Evolutionary conservation across 2,888 invertebrate species (phyloP).

Genomic region (Ethmia dodecea): DNA sequence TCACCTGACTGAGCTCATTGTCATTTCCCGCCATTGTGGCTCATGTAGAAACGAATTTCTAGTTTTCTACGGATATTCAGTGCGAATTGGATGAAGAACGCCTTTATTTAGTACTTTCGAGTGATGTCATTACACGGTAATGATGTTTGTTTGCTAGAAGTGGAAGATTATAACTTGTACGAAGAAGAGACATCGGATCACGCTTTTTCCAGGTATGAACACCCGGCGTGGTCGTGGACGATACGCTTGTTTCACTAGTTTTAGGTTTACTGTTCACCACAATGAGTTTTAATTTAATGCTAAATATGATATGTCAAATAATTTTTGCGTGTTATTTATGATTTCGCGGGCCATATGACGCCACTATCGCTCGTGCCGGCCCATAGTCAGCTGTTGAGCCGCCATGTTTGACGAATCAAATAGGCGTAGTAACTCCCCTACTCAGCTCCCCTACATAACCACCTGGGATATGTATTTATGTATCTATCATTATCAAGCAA

Average conservation of each 20-base stretch:
- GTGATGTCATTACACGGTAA: constrained; percentile 77
- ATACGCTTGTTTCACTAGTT: constrained; percentile 20
- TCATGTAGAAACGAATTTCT: constrained; percentile 46
- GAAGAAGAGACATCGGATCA: constrained; percentile 76
- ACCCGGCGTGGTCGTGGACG: constrained; percentile 67
- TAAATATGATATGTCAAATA: no score
- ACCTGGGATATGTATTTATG: no score
- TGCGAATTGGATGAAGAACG: constrained; percentile 48
- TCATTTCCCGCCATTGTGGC: constrained; percentile 79
- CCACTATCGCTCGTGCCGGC: constrained; percentile 68
- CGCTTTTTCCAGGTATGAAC: constrained; percentile 70
- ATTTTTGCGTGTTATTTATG: no score
- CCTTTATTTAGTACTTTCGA: constrained; percentile 43
- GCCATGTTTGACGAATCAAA: constrained; percentile 75
- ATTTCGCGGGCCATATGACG: constrained; percentile 48
- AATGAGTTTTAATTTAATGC: constrained; percentile 3
- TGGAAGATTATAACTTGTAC: constrained; percentile 74
- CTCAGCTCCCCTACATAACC: no score
- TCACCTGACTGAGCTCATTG: constrained; percentile 76
- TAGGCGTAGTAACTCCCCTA: constrained; percentile 70
- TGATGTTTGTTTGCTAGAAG: constrained; percentile 75
- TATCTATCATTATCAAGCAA: no score
- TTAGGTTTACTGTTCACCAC: background rate
- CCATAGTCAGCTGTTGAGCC: constrained; percentile 76
- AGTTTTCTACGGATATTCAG: constrained; percentile 31